A percentile compares a stretch with the other conserved stretches of the same genome.
phyloP scores from a whole-genome alignment of 2,797 vertebrate species.

The Sparus aurata region DNA sequence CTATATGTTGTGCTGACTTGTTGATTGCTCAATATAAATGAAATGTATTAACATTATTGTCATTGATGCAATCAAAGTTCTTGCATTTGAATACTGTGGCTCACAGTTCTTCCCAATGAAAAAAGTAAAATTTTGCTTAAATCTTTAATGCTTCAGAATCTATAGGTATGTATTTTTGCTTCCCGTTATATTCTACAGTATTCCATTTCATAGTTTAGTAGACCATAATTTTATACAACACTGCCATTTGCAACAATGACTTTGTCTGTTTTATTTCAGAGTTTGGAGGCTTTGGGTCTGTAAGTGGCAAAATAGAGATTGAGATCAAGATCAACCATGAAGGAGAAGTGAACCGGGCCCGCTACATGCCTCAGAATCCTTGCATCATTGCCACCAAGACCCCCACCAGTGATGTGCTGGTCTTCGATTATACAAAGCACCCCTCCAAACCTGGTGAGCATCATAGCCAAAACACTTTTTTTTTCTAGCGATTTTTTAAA shows the following conservation, averaged over 20 bases:
- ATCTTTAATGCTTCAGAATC: slow-evolving; percentile 53
- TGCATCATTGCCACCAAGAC: slow-evolving; percentile 99
- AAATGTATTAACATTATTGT: background rate
- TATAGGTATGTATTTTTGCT: slow-evolving; percentile 33
- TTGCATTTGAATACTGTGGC: slow-evolving; percentile 16
- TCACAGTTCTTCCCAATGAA: slow-evolving; percentile 30
- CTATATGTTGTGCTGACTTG: background rate
- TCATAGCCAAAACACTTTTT: background rate
- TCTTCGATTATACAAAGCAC: slow-evolving; percentile 98
- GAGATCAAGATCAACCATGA: slow-evolving; percentile 99
- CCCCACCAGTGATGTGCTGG: slow-evolving; percentile 96
- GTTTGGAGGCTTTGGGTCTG: slow-evolving; percentile 98
- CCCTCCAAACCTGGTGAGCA: slow-evolving; percentile 97
- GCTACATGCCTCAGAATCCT: slow-evolving; percentile 99
- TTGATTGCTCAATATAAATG: background rate
- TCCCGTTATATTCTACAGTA: background rate
- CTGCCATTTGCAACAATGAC: background rate
- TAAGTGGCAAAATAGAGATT: slow-evolving; percentile 98
- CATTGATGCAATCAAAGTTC: background rate
- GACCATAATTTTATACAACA: background rate
- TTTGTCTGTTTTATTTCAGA: slow-evolving; percentile 80
- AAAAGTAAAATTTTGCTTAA: slow-evolving; percentile 33
- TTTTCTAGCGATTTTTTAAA: background rate
- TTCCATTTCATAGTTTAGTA: background rate
- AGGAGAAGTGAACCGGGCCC: slow-evolving; percentile 97